Conservation (phyloP, 1,140 invertebrate genomes). For the Sycobia sp. region DNA sequence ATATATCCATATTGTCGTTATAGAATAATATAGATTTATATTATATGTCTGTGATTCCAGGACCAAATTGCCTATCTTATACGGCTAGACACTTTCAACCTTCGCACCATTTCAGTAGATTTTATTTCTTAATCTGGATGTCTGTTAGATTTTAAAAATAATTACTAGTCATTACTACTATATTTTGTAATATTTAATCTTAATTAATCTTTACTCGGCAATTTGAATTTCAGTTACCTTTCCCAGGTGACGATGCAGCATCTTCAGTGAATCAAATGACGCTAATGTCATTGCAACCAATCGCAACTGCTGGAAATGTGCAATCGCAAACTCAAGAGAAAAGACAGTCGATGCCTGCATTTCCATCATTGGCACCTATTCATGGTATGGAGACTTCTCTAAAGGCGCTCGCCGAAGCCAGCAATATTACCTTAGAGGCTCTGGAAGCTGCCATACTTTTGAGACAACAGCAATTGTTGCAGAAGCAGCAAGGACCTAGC, state of each 20-base stretch:
- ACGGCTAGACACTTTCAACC: too few species aligned
- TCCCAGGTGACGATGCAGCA: conserved; percentile 49
- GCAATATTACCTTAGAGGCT: conserved; percentile 76
- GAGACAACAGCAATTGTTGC: conserved; percentile 70
- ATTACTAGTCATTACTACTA: too few species aligned
- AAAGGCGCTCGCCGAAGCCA: conserved; percentile 66
- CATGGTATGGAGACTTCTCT: conserved; percentile 63
- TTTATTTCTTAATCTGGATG: too few species aligned
- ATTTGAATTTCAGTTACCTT: conserved; percentile 41
- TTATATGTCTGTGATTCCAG: too few species aligned
- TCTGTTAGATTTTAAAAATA: too few species aligned
- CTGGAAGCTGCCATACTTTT: conserved; percentile 73
- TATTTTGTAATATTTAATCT: too few species aligned
- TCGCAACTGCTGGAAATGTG: conserved; percentile 34
- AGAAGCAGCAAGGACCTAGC: conserved; percentile 61
- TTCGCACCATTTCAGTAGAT: too few species aligned
- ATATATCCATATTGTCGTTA: too few species aligned
- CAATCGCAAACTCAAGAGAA: conserved; percentile 36
- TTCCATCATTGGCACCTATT: conserved; percentile 52
- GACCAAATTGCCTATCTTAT: too few species aligned
- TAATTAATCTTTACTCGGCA: too few species aligned
- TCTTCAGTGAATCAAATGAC: conserved; percentile 54
- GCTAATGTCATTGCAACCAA: conserved; percentile 47
- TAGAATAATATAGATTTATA: too few species aligned
- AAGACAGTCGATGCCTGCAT: conserved; percentile 33